A percentile compares a stretch with the other conserved stretches of the same genome.
phyloP scores from a whole-genome alignment of 2,888 invertebrate species.

The Lumbricus terrestris region DNA sequence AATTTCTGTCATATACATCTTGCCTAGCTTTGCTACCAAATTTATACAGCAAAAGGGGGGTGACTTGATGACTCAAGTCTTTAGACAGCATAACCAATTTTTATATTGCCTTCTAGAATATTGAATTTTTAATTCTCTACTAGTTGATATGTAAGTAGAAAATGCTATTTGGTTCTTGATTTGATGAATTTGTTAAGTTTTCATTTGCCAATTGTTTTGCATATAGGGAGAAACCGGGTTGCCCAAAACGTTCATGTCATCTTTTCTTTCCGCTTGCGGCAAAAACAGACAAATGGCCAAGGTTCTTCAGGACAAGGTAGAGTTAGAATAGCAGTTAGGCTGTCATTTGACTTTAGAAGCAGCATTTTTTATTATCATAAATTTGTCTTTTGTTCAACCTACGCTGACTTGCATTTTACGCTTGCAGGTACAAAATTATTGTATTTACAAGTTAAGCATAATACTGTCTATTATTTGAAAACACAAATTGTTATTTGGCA shows the following conservation, averaged over 20 bases:
- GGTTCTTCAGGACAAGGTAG: neutral
- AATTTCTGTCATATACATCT: neutral
- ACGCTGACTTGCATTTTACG: neutral
- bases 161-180: neutral
- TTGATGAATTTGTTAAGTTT: neutral
- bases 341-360: no score
- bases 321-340: neutral
- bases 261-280: neutral
- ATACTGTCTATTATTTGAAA: neutral
- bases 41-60: neutral
- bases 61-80: neutral
- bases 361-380: no score
- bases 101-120: neutral
- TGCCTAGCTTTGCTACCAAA: neutral
- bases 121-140: neutral
- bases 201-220: neutral
- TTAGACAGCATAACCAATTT: neutral
- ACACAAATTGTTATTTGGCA: neutral
- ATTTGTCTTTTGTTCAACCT: neutral
- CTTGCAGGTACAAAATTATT: neutral
- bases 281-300: neutral
- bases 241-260: neutral
- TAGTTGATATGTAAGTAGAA: neutral
- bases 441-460: neutral
- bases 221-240: neutral